Percentiles rank a stretch among this genome's conserved stretches.
These are phyloP conservation scores for Gorsachius goisagi DNA, from an alignment of 2,113 vertebrate species.

Conservation along the genomic window DNA sequence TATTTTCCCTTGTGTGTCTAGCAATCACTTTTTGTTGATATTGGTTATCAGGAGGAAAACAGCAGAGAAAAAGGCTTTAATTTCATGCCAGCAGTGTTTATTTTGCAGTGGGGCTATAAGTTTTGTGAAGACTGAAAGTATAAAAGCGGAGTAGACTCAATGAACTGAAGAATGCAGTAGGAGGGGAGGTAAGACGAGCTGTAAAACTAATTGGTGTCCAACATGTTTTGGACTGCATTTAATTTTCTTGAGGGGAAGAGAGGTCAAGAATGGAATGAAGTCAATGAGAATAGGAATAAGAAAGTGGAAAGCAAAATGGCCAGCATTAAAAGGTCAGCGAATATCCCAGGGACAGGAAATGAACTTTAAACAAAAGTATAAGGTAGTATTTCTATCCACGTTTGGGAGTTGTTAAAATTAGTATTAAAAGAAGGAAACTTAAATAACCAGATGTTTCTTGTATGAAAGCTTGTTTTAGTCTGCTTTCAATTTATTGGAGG, in stretches of 20 bases:
- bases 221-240: conserved; percentile 75
- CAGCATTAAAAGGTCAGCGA: conserved; percentile 73
- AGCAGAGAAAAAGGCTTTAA: conserved; percentile 20
- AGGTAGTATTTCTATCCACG: conserved; percentile 70
- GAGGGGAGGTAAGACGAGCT: conserved; percentile 68
- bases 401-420: conserved; percentile 74
- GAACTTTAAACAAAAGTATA: conserved; percentile 78
- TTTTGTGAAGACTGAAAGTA: conserved; percentile 6
- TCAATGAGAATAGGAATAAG: conserved; percentile 73
- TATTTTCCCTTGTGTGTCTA: neutral
- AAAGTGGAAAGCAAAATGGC: conserved; percentile 72
- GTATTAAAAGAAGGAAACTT: conserved; percentile 64
- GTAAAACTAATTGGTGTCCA: conserved; percentile 77
- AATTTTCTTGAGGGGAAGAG: conserved; percentile 79
- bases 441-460: conserved; percentile 68
- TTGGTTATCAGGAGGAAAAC: conserved; percentile 16
- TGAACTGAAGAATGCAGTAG: conserved; percentile 67
- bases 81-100: conserved; percentile 33
- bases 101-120: conserved; percentile 3
- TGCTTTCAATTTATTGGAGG: conserved; percentile 65
- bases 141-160: conserved; percentile 33
- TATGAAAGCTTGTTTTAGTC: conserved; percentile 50
- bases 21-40: neutral
- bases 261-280: conserved; percentile 84
- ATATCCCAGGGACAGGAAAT: conserved; percentile 80